Conservation (phyloP, 2,113 vertebrate species). For the Neomonachus schauinslandi region DNA sequence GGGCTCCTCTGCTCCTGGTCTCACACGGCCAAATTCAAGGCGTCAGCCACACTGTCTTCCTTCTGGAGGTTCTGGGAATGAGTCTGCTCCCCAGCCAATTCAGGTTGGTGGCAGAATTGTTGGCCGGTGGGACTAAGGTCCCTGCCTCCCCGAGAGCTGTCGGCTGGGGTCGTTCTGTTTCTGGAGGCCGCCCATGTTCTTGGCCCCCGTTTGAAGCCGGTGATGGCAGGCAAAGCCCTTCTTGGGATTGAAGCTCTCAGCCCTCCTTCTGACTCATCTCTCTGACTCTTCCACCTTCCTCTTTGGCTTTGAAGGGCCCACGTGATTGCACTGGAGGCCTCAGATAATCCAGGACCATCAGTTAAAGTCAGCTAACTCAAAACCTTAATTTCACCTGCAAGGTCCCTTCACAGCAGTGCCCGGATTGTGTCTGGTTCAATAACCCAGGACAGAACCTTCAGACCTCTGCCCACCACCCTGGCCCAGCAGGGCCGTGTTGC, state of each 20-base stretch:
- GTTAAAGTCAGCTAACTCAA: neutral
- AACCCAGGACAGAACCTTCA: neutral
- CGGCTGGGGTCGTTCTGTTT: rapidly evolving
- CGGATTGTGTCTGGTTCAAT: neutral
- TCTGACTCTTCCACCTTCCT: neutral
- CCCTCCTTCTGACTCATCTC: neutral
- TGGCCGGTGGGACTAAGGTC: neutral
- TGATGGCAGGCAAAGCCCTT: no score
- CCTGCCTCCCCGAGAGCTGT: neutral
- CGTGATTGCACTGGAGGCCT: neutral
- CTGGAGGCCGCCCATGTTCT: neutral
- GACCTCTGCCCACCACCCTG: neutral
- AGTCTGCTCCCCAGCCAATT: neutral
- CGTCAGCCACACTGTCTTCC: neutral
- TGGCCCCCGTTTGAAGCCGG: neutral
- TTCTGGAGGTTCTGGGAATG: neutral
- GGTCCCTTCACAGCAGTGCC: neutral
- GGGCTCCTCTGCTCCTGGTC: neutral
- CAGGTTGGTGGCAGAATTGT: neutral
- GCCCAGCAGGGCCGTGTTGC: neutral
- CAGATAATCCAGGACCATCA: neutral
- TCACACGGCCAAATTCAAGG: neutral
- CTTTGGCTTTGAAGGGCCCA: neutral
- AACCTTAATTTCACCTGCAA: neutral
- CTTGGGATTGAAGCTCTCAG: neutral